Conservation (phyloP, 2,113 vertebrate species). For the Odontophorus gujanensis region DNA sequence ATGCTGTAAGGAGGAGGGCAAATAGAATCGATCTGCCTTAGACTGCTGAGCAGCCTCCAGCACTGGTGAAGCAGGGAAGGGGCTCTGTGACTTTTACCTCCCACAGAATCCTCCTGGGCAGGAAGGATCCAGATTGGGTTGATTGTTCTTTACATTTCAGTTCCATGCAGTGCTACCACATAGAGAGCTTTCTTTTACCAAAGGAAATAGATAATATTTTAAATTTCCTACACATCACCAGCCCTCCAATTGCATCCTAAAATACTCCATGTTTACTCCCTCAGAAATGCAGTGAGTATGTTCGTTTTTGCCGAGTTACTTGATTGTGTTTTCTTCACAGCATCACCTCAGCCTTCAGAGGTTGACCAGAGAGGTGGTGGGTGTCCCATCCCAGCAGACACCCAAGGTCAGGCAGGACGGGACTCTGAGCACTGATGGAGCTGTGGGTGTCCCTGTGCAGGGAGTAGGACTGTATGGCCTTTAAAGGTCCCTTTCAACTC, state of each 20-base stretch:
- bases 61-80: slow-evolving; percentile 24
- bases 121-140: slow-evolving; percentile 8
- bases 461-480: too few species aligned
- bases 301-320: neutral
- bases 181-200: neutral
- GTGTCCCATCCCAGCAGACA: too few species aligned
- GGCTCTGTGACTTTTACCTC: neutral
- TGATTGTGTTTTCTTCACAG: neutral
- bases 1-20: slow-evolving; percentile 21
- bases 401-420: too few species aligned
- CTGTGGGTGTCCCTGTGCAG: too few species aligned
- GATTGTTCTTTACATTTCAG: slow-evolving; percentile 35
- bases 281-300: neutral
- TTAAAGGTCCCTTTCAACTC: too few species aligned
- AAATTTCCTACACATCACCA: neutral
- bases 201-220: neutral
- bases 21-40: slow-evolving; percentile 9
- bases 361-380: too few species aligned
- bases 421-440: too few species aligned
- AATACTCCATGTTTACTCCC: neutral
- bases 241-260: neutral
- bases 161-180: neutral
- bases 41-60: slow-evolving; percentile 45
- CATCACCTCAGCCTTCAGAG: neutral
- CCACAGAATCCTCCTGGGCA: slow-evolving; percentile 27